Conservation (phyloP, 2,888 invertebrate genomes). For the Auanema freiburgensis region DNA sequence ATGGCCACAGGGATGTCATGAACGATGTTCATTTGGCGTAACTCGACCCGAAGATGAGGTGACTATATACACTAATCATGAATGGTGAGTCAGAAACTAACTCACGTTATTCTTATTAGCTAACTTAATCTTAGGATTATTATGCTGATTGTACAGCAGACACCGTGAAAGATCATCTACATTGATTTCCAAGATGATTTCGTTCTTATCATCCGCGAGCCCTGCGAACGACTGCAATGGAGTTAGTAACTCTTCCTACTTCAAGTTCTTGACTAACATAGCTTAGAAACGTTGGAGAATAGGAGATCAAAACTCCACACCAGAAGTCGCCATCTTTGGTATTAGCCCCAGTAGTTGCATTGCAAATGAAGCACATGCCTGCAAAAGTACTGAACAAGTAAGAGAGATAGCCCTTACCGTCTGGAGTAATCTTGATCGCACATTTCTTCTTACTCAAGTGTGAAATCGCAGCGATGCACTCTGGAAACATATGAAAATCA, state of each 20-base stretch:
- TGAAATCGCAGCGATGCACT: slow-evolving; percentile 13
- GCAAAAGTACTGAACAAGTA: background rate
- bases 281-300: slow-evolving; percentile 11
- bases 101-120: slow-evolving; percentile 15
- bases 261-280: slow-evolving; percentile 1
- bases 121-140: slow-evolving; percentile 15
- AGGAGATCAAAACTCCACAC: slow-evolving; percentile 14
- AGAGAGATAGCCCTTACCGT: background rate
- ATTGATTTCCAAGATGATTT: slow-evolving; percentile 17
- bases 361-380: slow-evolving; percentile 21
- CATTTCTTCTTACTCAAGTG: slow-evolving; percentile 19
- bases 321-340: slow-evolving; percentile 18
- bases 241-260: background rate
- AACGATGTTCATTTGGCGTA: slow-evolving; percentile 11
- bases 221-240: slow-evolving; percentile 11
- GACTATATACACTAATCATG: background rate
- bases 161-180: slow-evolving; percentile 6
- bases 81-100: background rate
- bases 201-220: slow-evolving; percentile 13
- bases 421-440: slow-evolving; percentile 9
- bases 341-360: slow-evolving; percentile 6
- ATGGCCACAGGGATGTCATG: slow-evolving; percentile 18
- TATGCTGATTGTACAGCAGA: slow-evolving; percentile 11
- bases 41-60: slow-evolving; percentile 16
- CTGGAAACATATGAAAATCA: slow-evolving; percentile 2